Evolutionary conservation across 2,888 invertebrate species (phyloP), one percentile per base, ranked within the genome.

Genomic region (Drymonia ruficornis): DNA sequence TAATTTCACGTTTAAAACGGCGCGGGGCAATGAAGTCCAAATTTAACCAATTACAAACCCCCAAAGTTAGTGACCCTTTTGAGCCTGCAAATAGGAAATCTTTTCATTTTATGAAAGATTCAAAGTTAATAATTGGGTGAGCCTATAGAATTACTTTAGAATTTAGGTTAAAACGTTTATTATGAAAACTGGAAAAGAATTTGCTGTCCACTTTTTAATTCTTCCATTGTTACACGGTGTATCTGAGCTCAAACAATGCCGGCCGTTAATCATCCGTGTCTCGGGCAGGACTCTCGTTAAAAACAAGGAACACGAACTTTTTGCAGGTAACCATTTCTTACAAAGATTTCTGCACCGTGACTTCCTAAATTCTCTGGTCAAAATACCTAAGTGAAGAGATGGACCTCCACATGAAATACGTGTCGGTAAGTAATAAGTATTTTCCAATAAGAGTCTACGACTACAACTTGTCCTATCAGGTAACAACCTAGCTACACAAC

Each of bases 41-140:
- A 43, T 40, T 19, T 19, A 43, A 43, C 43, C 43, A 43, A 43
- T 43, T 43, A 43, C 43, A 43, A 43, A 43, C 23, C 43, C 38
- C 19, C 12, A 19, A 43, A 43, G 43, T 43, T 43, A 43, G 43
- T 43, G 19, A 43, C 19, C 19, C 19, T 5, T 43, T 43, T 43
- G 43, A 43, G 43, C 12, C 43, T 18, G 43, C 19, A 43, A 23
- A 43, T 43, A 43, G 43, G 40, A 40, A 40, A 18, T 18, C 43
- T 43, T 43, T 43, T 43, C 4, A 19, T 15, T 19, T 43, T 13
- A 19, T 43, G 19, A 11, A 43, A 43, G 43, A 43, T 12, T 43
- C 19, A 12, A 43, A 43, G 43, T 43, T 43, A 43, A 19, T 43
- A 40, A 40, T 40, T 9, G 40, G 16, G 40, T 16, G 15, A 8